Base-by-base conservation (phyloP, 1,140 invertebrate genomes). In the Drosophila aff. region DNA sequence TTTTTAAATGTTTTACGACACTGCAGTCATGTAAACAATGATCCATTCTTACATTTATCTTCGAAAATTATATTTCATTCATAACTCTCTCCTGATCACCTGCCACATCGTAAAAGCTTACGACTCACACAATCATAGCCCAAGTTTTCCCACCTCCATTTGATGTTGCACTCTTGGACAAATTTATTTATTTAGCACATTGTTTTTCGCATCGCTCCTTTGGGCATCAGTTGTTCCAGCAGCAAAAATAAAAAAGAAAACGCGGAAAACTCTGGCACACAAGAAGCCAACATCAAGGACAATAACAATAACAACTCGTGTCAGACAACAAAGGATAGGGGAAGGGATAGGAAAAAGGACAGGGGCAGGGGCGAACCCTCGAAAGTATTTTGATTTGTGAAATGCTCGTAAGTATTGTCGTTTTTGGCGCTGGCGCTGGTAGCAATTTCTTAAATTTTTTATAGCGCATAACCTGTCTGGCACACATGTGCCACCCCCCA, bases 401-500 rank as follows among this genome's bases (percentile, higher is more conserved):
- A 89, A 89, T 89, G 74, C 79, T 82, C 79, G 79, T 78, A 89
- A 87, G 84, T 89, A 89, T 87, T 87, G 84, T 87, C 84, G 81
- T 87, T 89, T 78, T 79, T 89, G 68, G 81, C 71, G 38, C 76
- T 82, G 79, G 79, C 69, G 41, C 55, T 79, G 84, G 74, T 79
- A 79, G 84, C 77, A 89, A 87, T 89, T 87, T 89, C 84, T 89
- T 89, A 89, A 89, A 87, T 87, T 89, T 87, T 89, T 87, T 87
- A 87, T 87, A 81, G 84, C 84, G 81, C 84, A 87, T 87, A 87
- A 87, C 84, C 84, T 87, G 84, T 87, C 84, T 87, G 84, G 53
- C 84, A 89, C 84, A 87, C 84, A 87, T 89, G 85, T 79, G 81
- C 73, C 58, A 26, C 28, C 38, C 47, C 52, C 10, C 15, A 3